Evolutionary conservation across 2,113 vertebrate genomes (phyloP).

Genomic region (Chaetorhynchus papuensis): DNA sequence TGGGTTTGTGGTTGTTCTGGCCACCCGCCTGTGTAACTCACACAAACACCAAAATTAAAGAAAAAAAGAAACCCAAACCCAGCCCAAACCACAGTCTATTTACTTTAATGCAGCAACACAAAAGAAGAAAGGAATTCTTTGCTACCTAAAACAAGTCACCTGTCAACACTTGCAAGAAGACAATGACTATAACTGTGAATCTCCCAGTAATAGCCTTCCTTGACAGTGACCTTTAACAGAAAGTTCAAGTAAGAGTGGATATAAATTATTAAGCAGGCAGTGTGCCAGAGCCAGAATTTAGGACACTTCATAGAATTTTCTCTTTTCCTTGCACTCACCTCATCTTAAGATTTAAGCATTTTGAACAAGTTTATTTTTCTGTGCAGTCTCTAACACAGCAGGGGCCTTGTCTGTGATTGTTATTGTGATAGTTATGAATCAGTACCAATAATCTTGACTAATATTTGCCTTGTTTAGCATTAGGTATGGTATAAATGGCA

Average conservation of each 20-base stretch:
- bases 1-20: background rate
- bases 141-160: background rate
- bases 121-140: background rate
- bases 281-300: background rate
- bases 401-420: background rate
- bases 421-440: background rate
- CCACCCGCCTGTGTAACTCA: rapidly evolving
- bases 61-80: background rate
- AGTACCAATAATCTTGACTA: background rate
- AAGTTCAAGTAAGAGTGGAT: background rate
- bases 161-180: background rate
- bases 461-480: background rate
- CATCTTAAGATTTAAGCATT: background rate
- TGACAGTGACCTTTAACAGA: background rate
- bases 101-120: background rate
- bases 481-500: background rate
- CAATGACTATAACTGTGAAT: background rate
- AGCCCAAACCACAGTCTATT: background rate
- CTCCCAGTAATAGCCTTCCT: background rate
- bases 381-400: background rate
- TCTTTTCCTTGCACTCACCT: background rate
- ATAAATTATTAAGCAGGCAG: background rate
- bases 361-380: background rate
- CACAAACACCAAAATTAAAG: rapidly evolving
- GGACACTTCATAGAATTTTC: background rate